Conservation (phyloP, 2,797 vertebrate genomes). For the Rhinichthys osculus region DNA sequence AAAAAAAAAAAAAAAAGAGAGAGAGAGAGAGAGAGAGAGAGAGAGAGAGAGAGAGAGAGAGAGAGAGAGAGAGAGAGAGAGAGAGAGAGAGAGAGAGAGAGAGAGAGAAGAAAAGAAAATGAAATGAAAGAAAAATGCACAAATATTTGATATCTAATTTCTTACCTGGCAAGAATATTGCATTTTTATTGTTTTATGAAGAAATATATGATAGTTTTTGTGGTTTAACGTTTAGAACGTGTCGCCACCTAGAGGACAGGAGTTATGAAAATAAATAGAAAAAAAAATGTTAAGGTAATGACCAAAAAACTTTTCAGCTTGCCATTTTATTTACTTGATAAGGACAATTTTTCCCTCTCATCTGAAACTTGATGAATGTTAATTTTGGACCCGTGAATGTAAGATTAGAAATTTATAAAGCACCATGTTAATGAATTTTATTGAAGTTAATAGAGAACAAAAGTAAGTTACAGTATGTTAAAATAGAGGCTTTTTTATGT, state of each 20-base stretch:
- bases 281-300: no score
- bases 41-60: no score
- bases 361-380: not conserved
- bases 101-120: no score
- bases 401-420: not conserved
- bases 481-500: not conserved
- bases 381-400: not conserved
- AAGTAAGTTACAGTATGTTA: not conserved
- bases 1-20: not conserved
- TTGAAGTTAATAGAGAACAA: not conserved
- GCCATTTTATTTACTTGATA: constrained; percentile 1
- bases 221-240: not conserved
- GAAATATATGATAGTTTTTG: not conserved
- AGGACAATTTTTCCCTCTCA: not conserved
- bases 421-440: not conserved
- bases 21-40: no score
- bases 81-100: no score
- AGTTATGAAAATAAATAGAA: not conserved
- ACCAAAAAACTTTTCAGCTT: not conserved
- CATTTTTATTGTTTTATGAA: not conserved
- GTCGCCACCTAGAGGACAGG: not conserved
- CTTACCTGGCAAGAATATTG: not conserved
- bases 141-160: not conserved
- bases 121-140: no score
- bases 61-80: no score